Conservation (phyloP, 2,113 vertebrate species). For the Eretmodus cyanostictus region DNA sequence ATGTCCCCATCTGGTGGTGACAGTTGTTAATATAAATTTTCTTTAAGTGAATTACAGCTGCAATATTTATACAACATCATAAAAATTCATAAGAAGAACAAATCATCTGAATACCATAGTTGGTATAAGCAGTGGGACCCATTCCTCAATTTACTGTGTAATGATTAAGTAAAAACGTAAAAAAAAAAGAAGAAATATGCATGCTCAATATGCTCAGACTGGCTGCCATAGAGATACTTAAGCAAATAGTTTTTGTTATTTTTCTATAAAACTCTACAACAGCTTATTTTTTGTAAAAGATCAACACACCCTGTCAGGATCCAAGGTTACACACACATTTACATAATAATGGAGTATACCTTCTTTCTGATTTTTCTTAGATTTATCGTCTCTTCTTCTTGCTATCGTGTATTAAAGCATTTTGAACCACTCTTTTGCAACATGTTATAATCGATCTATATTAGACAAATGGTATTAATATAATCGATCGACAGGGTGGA, state of each 20-base stretch:
- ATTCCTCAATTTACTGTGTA: background rate
- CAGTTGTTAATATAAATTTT: background rate
- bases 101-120: background rate
- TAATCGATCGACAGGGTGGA: background rate
- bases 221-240: background rate
- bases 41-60: background rate
- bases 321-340: background rate
- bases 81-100: background rate
- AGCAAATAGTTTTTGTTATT: background rate
- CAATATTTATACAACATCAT: background rate
- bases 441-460: background rate
- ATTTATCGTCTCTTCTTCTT: background rate
- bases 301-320: background rate
- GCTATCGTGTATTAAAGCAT: background rate
- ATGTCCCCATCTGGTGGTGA: conserved; percentile 43
- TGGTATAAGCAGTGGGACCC: background rate
- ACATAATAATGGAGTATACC: background rate
- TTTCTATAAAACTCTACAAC: background rate
- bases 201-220: background rate
- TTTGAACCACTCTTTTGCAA: background rate
- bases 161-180: background rate
- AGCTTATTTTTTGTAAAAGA: background rate
- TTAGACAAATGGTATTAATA: background rate
- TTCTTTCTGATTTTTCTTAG: background rate
- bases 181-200: background rate